These are phyloP conservation scores for Oreocharis arfaki DNA, from an alignment of 2,113 vertebrate genomes.

Conservation along the genomic window DNA sequence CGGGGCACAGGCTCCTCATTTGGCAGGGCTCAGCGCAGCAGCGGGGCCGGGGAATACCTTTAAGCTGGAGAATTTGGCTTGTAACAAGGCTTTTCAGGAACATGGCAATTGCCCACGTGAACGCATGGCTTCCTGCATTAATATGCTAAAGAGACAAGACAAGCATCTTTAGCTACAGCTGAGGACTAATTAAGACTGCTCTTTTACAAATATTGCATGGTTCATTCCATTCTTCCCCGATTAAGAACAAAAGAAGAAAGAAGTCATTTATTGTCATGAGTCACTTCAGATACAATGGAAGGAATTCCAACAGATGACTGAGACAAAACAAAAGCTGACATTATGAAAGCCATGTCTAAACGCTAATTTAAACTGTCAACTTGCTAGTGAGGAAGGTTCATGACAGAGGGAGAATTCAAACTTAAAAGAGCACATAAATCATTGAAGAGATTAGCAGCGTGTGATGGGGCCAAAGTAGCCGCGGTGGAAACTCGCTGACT, in stretches of 20 bases:
- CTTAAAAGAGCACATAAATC: slow-evolving; percentile 78
- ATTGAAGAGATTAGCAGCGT: slow-evolving; percentile 69
- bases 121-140: slow-evolving; percentile 64
- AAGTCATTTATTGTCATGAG: slow-evolving; percentile 76
- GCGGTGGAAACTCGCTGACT: neutral
- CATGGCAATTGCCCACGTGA: slow-evolving; percentile 62
- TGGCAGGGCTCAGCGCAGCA: slow-evolving; percentile 15
- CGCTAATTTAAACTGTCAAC: slow-evolving; percentile 79
- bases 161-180: slow-evolving; percentile 66
- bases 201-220: slow-evolving; percentile 68
- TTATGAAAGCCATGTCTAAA: slow-evolving; percentile 78
- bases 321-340: slow-evolving; percentile 80
- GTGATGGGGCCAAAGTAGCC: slow-evolving; percentile 62
- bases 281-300: slow-evolving; percentile 78
- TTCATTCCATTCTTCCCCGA: slow-evolving; percentile 72
- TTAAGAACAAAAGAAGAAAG: slow-evolving; percentile 76
- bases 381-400: slow-evolving; percentile 70
- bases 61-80: slow-evolving; percentile 53
- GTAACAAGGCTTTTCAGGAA: slow-evolving; percentile 61
- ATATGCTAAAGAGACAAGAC: slow-evolving; percentile 72
- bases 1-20: slow-evolving; percentile 36
- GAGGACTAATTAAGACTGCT: slow-evolving; percentile 74
- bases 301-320: slow-evolving; percentile 74
- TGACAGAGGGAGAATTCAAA: slow-evolving; percentile 74
- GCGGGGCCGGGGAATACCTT: slow-evolving; percentile 20